These are phyloP conservation scores for Meganola albula DNA, from an alignment of 2,888 invertebrate species.

Conservation along the genomic window DNA sequence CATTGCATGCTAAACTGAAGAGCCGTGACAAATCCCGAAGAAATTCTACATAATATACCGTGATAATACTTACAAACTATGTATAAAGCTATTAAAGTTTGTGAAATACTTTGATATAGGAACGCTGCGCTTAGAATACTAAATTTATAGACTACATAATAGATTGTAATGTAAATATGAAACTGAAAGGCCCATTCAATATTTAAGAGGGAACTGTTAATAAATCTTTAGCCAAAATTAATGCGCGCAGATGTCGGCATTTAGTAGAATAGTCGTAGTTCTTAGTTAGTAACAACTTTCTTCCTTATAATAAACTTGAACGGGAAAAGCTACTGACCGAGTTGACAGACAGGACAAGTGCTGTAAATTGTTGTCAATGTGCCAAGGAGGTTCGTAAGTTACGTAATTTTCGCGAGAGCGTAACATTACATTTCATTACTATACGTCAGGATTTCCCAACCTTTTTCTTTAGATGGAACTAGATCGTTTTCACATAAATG, in stretches of 20 bases:
- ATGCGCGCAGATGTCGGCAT: slow-evolving; percentile 10
- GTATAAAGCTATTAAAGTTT: slow-evolving; percentile 14
- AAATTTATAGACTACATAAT: too few species aligned
- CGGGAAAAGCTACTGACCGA: slow-evolving; percentile 48
- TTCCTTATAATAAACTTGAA: slow-evolving; percentile 25
- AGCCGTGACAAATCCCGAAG: slow-evolving; percentile 21
- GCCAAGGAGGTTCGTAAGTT: slow-evolving; percentile 44
- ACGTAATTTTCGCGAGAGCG: slow-evolving; percentile 22
- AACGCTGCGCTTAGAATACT: too few species aligned
- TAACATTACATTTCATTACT: slow-evolving; percentile 3
- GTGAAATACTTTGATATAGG: slow-evolving; percentile 9
- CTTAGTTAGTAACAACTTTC: slow-evolving; percentile 18
- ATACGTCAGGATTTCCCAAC: too few species aligned
- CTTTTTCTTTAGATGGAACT: too few species aligned
- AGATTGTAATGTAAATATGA: too few species aligned
- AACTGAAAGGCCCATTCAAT: too few species aligned
- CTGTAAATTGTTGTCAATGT: slow-evolving; percentile 64
- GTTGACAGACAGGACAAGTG: slow-evolving; percentile 56
- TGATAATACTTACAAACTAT: slow-evolving; percentile 16
- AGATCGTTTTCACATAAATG: too few species aligned
- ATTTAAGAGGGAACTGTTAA: too few species aligned
- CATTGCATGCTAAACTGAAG: slow-evolving; percentile 17
- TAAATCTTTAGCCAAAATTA: slow-evolving; percentile 19
- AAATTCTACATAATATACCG: slow-evolving; percentile 18
- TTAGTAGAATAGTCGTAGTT: slow-evolving; percentile 9